Percentiles rank a stretch among this genome's conserved stretches.
Conservation (phyloP, 2,797 vertebrate genomes). For the Thripadectes ignobilis region DNA sequence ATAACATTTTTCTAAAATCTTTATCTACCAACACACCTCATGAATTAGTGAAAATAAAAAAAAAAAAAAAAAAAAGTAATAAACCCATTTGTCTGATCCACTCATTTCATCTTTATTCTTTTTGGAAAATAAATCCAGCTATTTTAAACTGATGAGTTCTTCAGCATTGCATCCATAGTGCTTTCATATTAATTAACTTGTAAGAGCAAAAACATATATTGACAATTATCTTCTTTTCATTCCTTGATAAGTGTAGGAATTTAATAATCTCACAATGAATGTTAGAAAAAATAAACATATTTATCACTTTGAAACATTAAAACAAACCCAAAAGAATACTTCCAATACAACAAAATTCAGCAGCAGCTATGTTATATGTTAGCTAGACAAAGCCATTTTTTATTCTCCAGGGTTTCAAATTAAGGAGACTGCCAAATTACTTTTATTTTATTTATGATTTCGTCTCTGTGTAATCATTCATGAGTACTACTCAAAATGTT, state of each 20-base stretch:
- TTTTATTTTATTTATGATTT: not conserved
- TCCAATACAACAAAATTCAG: not conserved
- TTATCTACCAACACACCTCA: not conserved
- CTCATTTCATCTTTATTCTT: not conserved
- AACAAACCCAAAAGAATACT: not conserved
- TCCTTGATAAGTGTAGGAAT: not conserved
- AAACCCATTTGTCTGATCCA: not conserved
- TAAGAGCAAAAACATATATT: not conserved
- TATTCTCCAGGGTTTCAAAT: not conserved
- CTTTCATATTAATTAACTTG: not conserved
- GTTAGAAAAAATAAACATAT: not conserved
- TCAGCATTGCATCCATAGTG: fast-evolving
- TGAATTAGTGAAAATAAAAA: not conserved
- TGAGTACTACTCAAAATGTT: not conserved
- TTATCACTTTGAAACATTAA: not conserved
- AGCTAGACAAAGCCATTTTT: not conserved
- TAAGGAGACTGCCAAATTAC: not conserved
- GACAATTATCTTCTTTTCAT: not conserved
- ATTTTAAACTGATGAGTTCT: not conserved
- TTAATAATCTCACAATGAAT: not conserved
- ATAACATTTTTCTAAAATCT: not conserved
- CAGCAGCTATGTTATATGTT: not conserved
- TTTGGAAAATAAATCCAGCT: not conserved
- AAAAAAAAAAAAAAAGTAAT: not conserved
- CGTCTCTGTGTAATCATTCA: not conserved